Evolutionary conservation across 2,888 invertebrate species (phyloP).

Genomic region (Shargacucullia verbasci): DNA sequence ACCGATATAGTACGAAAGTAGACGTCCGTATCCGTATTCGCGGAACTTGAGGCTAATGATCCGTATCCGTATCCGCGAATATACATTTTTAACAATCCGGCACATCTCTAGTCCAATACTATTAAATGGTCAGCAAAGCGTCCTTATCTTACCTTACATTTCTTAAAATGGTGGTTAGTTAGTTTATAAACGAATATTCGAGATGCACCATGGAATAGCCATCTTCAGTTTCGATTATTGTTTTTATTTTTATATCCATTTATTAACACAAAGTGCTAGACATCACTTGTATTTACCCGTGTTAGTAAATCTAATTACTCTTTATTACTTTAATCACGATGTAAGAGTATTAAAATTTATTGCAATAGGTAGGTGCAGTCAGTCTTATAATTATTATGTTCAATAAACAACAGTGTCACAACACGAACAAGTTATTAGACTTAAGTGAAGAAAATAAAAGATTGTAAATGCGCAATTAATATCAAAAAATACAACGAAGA

Average conservation of each 20-base stretch:
- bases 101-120: too few species aligned
- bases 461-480: conserved; percentile 9
- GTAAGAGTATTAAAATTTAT: too few species aligned
- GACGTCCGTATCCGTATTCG: too few species aligned
- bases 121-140: too few species aligned
- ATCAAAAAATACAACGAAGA: conserved; percentile 4
- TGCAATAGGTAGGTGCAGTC: background rate
- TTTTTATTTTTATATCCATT: conserved; percentile 4
- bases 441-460: background rate
- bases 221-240: background rate
- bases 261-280: background rate
- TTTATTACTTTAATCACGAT: too few species aligned
- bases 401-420: background rate
- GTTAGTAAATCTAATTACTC: background rate
- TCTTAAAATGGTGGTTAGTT: too few species aligned
- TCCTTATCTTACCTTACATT: too few species aligned
- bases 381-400: background rate
- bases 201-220: background rate
- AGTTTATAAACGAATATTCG: background rate
- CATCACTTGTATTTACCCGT: background rate
- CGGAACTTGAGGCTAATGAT: too few species aligned
- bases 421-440: background rate
- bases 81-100: too few species aligned
- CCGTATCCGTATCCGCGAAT: too few species aligned
- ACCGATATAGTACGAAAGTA: too few species aligned